Conservation (phyloP, 2,888 invertebrate species). For the Cephalotes varians region DNA sequence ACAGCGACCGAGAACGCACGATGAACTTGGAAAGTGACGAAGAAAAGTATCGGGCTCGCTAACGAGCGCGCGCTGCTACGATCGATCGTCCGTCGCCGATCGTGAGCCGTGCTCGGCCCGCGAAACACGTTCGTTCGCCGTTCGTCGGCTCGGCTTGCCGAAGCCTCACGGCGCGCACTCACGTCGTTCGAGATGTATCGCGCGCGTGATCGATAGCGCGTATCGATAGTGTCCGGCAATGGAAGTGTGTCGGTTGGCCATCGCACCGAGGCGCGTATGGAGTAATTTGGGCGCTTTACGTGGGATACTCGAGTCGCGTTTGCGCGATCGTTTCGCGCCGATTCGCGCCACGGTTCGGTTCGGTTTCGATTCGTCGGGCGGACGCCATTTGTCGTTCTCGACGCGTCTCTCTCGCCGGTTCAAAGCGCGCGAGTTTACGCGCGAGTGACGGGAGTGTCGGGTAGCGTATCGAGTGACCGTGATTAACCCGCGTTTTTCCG, state of each 20-base stretch:
- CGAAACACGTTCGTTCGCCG: background rate
- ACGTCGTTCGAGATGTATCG: background rate
- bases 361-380: background rate
- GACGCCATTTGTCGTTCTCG: background rate
- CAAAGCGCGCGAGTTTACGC: background rate
- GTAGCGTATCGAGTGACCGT: background rate
- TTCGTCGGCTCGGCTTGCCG: background rate
- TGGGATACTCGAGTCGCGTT: slow-evolving; percentile 3
- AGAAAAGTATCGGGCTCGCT: background rate
- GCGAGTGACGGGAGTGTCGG: slow-evolving; percentile 12
- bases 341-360: slow-evolving; percentile 30
- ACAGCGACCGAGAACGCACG: background rate
- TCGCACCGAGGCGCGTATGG: background rate
- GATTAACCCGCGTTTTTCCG: slow-evolving; percentile 32
- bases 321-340: slow-evolving; percentile 21
- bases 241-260: background rate
- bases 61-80: background rate
- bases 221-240: background rate
- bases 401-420: background rate
- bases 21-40: background rate
- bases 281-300: slow-evolving; percentile 8
- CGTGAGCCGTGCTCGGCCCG: background rate
- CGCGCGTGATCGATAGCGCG: background rate
- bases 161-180: background rate
- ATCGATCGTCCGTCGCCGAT: background rate